A percentile compares a stretch with the other conserved stretches of the same genome.
Evolutionary conservation across 2,888 invertebrate species (phyloP).

Genomic region (Platynereis dumerilii): DNA sequence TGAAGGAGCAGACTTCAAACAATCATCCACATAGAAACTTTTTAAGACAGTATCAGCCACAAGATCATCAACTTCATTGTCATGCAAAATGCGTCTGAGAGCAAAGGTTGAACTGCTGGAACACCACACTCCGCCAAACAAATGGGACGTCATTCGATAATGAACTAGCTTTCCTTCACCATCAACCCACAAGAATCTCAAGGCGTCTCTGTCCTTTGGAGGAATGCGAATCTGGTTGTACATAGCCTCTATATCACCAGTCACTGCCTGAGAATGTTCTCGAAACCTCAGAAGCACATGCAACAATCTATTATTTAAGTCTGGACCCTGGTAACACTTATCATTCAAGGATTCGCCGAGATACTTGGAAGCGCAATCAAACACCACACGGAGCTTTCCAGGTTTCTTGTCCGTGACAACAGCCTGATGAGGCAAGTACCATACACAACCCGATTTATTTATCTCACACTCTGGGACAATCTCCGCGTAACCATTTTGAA

Average conservation of each 20-base stretch:
- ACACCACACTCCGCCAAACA: slow-evolving; percentile 22
- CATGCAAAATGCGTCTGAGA: slow-evolving; percentile 8
- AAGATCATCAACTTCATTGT: slow-evolving; percentile 14
- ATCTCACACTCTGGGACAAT: too few relatives aligned
- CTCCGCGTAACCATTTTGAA: too few relatives aligned
- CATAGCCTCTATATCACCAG: slow-evolving; percentile 35
- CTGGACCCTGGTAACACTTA: slow-evolving; percentile 28
- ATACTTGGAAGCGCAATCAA: slow-evolving; percentile 31
- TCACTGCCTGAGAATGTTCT: slow-evolving; percentile 27
- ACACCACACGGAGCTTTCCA: slow-evolving; percentile 28
- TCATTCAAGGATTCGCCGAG: slow-evolving; percentile 30
- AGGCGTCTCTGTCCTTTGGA: slow-evolving; percentile 20
- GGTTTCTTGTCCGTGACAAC: slow-evolving; percentile 27
- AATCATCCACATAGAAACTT: slow-evolving; percentile 36
- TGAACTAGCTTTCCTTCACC: not conserved
- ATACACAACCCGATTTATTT: not conserved
- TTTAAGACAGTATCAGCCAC: slow-evolving; percentile 27
- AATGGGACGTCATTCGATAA: slow-evolving; percentile 24
- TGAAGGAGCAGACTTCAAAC: slow-evolving; percentile 20
- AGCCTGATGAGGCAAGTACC: slow-evolving; percentile 27
- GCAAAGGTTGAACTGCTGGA: slow-evolving; percentile 25
- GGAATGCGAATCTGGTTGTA: slow-evolving; percentile 31
- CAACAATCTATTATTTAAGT: slow-evolving; percentile 27
- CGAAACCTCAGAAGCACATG: slow-evolving; percentile 29
- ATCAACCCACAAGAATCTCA: slow-evolving; percentile 31